Base-by-base conservation (phyloP, 2,113 vertebrate species). In the Tragulus kanchil region DNA sequence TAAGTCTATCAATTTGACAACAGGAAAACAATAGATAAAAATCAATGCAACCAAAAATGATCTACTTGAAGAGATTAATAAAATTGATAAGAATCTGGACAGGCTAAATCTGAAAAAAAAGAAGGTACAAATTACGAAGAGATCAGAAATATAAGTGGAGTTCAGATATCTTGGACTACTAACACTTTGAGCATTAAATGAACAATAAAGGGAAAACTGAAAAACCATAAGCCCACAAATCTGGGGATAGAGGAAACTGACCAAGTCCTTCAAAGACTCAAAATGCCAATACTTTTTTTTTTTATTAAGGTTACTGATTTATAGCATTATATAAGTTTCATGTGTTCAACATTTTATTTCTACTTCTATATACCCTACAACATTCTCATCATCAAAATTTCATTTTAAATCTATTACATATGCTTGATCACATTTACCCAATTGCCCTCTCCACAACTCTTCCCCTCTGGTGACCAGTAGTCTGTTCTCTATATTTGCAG, bases 41-140 rank as follows among this genome's bases (percentile, higher is more conserved):
- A 36, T 85, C n/a, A 78, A 93, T 62, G 26, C 11, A 84, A 45
- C 42, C 10, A 64, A 36, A 87, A 82, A 15, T 12, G 82, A n/a
- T 16, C 81, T 73, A 58, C 67, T 96, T 69, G 13, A 69, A 89
- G 85, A 87, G 26, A 52, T 65, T 62, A 89, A 69, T 78, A 84
- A 78, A 85, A 85, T 31, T 89, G 10, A 89, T 89, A 93, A 54
- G 89, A 12, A 78, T 48, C 52, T 87, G 61, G 10, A 8, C 31
- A 79, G 31, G 5, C 31, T 93, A 89, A 89, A 23, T 31, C 10
- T 26, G 12, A n/a, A 48, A 28, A 52, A 25, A 50, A 62, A 59
- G 21, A 61, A 17, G 25, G 1, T 26, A 78, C 28, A 67, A 25
- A 61, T 93, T 85, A 54, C 13, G 36, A 81, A 58, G 50, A 25